A percentile compares a stretch with the other conserved stretches of the same genome.
phyloP scores from a whole-genome alignment of 2,113 vertebrate species.

The Oreochromis spilurus region DNA sequence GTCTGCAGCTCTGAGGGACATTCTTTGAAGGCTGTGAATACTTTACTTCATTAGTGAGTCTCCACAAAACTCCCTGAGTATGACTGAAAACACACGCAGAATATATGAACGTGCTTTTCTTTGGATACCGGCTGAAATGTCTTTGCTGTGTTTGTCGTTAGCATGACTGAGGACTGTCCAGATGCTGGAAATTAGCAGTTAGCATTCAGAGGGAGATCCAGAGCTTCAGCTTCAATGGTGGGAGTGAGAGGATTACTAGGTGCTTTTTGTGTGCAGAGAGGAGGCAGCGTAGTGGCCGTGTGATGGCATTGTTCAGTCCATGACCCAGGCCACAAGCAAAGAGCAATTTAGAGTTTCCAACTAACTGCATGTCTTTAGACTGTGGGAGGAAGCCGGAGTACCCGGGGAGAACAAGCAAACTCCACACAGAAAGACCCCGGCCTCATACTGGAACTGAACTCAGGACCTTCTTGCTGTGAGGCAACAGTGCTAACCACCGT shows the following conservation, averaged over 20 bases:
- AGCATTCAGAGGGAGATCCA: not conserved
- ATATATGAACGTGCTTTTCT: slow-evolving; percentile 1
- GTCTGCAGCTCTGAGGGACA: slow-evolving; percentile 30
- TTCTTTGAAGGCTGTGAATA: slow-evolving; percentile 44
- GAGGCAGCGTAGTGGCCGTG: slow-evolving; percentile 2
- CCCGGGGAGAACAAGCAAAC: not conserved
- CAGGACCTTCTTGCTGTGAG: not conserved
- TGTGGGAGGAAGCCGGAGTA: not conserved
- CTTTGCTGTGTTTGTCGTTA: slow-evolving; percentile 8
- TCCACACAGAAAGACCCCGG: not conserved
- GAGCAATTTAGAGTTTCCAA: not conserved
- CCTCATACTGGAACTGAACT: not conserved
- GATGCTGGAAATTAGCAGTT: slow-evolving; percentile 1
- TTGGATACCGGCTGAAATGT: not conserved
- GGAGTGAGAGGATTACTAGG: slow-evolving; percentile 44
- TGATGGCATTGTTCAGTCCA: not conserved
- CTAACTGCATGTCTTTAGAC: not conserved
- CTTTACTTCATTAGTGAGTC: not conserved
- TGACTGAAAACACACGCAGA: not conserved
- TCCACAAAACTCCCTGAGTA: slow-evolving; percentile 20
- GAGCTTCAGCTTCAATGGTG: not conserved
- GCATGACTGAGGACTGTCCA: not conserved
- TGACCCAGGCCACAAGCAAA: not conserved
- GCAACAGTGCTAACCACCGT: not conserved
- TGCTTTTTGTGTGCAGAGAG: slow-evolving; percentile 31